Base-by-base conservation (phyloP, 2,888 invertebrate genomes). In the Digitonthophagus gazella region DNA sequence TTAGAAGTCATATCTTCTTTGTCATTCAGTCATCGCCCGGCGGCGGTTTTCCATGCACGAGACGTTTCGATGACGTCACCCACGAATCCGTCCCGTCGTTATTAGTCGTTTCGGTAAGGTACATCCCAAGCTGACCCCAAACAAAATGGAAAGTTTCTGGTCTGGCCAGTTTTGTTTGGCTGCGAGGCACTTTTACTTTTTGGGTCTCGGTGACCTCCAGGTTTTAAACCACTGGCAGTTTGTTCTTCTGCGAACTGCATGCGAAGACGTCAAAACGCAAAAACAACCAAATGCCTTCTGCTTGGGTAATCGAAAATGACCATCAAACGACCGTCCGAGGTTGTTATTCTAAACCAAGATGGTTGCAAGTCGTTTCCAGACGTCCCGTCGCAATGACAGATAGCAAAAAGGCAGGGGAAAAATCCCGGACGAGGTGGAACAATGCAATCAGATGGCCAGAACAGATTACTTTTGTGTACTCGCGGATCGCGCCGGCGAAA, bases 361-460 rank as follows among this genome's bases (percentile, higher is more conserved):
- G 28, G 28, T 44, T 11, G 6, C 22, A 6, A 6, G n/a, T n/a
- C n/a, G n/a, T n/a, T n/a, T n/a, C n/a, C n/a, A 22, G 22, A 22
- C n/a, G n/a, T n/a, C n/a, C n/a, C n/a, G 22, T 22, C 11, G 28
- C 28, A 44, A 44, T 44, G 28, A 44, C 28, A 44, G 28, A 44
- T 44, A 44, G 28, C 28, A 44, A 44, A 44, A 44, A 44, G 28
- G 28, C 28, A 11, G 28, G 28, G 11, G 11, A 44, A 44, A 44
- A 8, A 6, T 5, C 28, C 28, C 28, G 28, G 54, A 65, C 65
- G 54, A 54, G 28, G 44, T 18, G 65, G 54, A 65, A 65, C 65
- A 65, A 65, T 65, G 54, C 56, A 65, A 65, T 65, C 65, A 65
- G 65, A 65, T 65, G 65, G n/a, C 56, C 15, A 44, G 18, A 54